Conservation (phyloP, 2,888 invertebrate genomes). For the Acronicta aceris region DNA sequence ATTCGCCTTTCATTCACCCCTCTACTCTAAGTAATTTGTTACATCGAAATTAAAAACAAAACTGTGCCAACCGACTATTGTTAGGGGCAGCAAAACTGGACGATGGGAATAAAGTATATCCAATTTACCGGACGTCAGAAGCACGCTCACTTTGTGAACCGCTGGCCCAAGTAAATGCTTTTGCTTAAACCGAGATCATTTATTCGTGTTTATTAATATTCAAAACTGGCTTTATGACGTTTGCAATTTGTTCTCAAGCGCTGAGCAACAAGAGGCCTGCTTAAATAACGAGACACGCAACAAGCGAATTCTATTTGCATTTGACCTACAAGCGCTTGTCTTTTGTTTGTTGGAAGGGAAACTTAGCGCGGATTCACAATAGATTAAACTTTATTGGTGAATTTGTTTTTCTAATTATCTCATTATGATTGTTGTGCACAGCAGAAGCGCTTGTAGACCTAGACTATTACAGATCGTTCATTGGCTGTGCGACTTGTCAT, state of each 20-base stretch:
- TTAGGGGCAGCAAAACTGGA: constrained; percentile 34
- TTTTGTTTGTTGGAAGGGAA: constrained; percentile 65
- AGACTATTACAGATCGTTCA: constrained; percentile 40
- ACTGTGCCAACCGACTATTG: constrained; percentile 28
- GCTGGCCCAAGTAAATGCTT: constrained; percentile 65
- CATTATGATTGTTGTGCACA: constrained; percentile 4
- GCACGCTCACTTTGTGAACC: constrained; percentile 71
- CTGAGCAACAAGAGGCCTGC: constrained; percentile 72
- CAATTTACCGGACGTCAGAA: constrained; percentile 68
- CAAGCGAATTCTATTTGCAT: constrained; percentile 84
- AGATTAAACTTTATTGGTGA: constrained; percentile 30
- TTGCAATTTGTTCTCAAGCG: constrained; percentile 79
- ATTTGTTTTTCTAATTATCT: constrained; percentile 15
- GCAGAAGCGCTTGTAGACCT: constrained; percentile 27
- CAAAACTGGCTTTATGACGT: constrained; percentile 81
- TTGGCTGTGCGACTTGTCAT: constrained; percentile 67
- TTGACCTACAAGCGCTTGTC: constrained; percentile 79
- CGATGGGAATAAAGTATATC: constrained; percentile 60
- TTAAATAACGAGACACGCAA: constrained; percentile 79
- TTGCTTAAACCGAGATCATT: constrained; percentile 72
- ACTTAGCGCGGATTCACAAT: constrained; percentile 37
- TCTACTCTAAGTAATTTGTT: constrained; percentile 41
- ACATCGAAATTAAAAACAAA: constrained; percentile 43
- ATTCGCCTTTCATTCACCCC: constrained; percentile 51
- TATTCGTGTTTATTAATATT: constrained; percentile 83